Base-by-base conservation (phyloP, 2,797 vertebrate species). In the Tiaroga cobitis region DNA sequence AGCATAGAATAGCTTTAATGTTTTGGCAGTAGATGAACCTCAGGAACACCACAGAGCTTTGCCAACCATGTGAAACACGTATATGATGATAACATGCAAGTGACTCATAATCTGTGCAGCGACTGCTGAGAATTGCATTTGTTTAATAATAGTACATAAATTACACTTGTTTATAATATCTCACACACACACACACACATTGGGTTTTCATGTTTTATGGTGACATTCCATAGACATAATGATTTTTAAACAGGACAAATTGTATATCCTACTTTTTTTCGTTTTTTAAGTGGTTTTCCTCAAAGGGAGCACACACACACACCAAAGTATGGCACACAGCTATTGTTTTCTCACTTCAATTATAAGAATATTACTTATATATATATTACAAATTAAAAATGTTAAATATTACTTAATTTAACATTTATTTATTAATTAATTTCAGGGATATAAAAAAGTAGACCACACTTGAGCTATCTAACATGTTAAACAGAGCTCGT, bases 381-480 rank as follows among this genome's bases (percentile, higher is more conserved):
- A 16, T 16, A 49, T 29, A 49, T 15, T 46, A 15, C n/a, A n/a
- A n/a, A 46, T 46, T 49, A 49, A 16, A 49, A 16, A 49, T 49
- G 46, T 49, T 16, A 49, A 49, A 49, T 13, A 46, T n/a, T n/a
- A n/a, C n/a, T n/a, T n/a, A n/a, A n/a, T n/a, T n/a, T n/a, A n/a
- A n/a, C n/a, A n/a, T n/a, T n/a, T n/a, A n/a, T n/a, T n/a, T n/a
- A n/a, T n/a, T n/a, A n/a, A n/a, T n/a, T n/a, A n/a, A n/a, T n/a
- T n/a, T n/a, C n/a, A n/a, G n/a, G n/a, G n/a, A n/a, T n/a, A n/a
- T n/a, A n/a, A n/a, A 46, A 49, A 43, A 37, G 43, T 29, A 54
- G 61, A 65, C 19, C 43, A 85, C 59, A 70, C 19, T 73, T 61
- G 74, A 65, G 69, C 80, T 56, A 85, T 49, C n/a, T 34, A 73